Evolutionary conservation across 2,888 invertebrate genomes (phyloP).

Genomic region (Drosophila siamana): DNA sequence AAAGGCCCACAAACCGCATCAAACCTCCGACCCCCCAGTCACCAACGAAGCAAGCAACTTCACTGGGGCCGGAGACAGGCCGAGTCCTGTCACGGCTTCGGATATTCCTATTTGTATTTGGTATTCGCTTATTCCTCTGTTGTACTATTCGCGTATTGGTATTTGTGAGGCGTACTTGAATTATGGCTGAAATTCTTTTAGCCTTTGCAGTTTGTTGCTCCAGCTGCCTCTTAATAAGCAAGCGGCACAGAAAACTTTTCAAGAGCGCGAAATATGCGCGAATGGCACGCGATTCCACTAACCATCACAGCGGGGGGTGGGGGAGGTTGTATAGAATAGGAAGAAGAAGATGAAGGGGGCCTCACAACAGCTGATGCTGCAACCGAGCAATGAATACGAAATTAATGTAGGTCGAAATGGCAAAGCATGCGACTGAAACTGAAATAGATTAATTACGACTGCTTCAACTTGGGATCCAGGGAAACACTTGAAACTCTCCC

Average conservation of each 20-base stretch:
- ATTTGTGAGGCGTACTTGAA: constrained; percentile 69
- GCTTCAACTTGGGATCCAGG: constrained; percentile 31
- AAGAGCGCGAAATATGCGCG: constrained; percentile 76
- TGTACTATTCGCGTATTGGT: no score
- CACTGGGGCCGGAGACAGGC: constrained; percentile 58
- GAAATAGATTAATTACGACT: constrained; percentile 76
- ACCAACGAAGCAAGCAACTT: background rate
- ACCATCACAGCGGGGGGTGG: background rate
- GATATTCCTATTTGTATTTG: constrained; percentile 43
- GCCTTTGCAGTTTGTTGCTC: constrained; percentile 50
- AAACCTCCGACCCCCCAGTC: background rate
- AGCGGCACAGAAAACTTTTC: constrained; percentile 65
- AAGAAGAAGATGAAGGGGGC: background rate
- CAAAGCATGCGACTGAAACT: constrained; percentile 70
- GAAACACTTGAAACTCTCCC: constrained; percentile 19
- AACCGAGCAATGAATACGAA: constrained; percentile 71
- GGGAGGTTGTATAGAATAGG: background rate
- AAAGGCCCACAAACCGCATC: constrained; percentile 41
- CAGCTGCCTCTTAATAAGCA: constrained; percentile 71
- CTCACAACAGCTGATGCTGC: constrained; percentile 70
- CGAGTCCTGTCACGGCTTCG: constrained; percentile 59
- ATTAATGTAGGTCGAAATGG: constrained; percentile 79
- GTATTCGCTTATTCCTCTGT: constrained; percentile 11
- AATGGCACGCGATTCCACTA: constrained; percentile 58
- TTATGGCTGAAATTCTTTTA: constrained; percentile 67